These are phyloP conservation scores for Aricia agestis DNA, from an alignment of 1,140 invertebrate species.

Conservation along the genomic window DNA sequence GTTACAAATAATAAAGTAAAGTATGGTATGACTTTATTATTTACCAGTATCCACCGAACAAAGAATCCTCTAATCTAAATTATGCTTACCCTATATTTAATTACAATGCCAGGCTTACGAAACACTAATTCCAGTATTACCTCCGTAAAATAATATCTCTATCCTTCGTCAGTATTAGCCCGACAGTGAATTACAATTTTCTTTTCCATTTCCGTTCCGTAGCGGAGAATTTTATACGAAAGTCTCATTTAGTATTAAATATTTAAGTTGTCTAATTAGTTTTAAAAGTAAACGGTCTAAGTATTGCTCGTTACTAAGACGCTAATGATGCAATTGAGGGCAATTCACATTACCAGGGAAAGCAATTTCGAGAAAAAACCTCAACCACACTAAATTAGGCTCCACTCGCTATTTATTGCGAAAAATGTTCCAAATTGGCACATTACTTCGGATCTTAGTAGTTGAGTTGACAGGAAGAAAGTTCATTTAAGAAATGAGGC, in stretches of 20 bases:
- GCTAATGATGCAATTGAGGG: slow-evolving; percentile 40
- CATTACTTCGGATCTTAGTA: slow-evolving; percentile 3
- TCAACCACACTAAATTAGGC: slow-evolving; percentile 27
- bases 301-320: slow-evolving; percentile 34
- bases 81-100: no score
- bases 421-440: slow-evolving; percentile 19
- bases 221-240: not conserved
- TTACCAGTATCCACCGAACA: no score
- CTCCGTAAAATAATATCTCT: slow-evolving; percentile 4
- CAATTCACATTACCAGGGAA: slow-evolving; percentile 32
- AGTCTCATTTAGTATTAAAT: slow-evolving; percentile 3
- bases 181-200: slow-evolving; percentile 8
- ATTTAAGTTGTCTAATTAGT: slow-evolving; percentile 19
- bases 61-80: no score
- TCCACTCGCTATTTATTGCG: slow-evolving; percentile 20
- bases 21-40: no score
- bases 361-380: slow-evolving; percentile 29
- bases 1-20: no score
- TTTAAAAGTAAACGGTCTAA: slow-evolving; percentile 24
- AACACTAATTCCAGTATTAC: not conserved
- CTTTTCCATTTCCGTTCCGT: not conserved
- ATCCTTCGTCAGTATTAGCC: not conserved
- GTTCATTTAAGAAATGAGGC: slow-evolving; percentile 4
- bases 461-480: slow-evolving; percentile 7
- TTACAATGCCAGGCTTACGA: not conserved